Evolutionary conservation across 2,113 vertebrate species (phyloP).

Genomic region (Vicugna pacos): DNA sequence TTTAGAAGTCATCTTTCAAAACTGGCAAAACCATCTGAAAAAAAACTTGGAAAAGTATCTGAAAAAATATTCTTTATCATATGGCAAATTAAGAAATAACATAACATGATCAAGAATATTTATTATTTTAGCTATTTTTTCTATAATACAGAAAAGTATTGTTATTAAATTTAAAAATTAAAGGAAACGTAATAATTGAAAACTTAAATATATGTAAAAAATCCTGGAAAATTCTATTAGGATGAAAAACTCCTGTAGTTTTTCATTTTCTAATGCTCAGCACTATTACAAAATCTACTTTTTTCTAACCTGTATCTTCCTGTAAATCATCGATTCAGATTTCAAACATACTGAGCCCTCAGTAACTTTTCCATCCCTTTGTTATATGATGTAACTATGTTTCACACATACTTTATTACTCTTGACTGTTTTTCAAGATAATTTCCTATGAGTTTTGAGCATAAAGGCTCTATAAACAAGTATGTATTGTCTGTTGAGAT

Average conservation of each 20-base stretch:
- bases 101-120: background rate
- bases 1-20: conserved; percentile 35
- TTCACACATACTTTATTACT: background rate
- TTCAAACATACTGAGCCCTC: background rate
- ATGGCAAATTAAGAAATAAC: background rate
- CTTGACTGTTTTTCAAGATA: background rate
- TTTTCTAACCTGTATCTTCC: background rate
- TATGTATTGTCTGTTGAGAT: background rate
- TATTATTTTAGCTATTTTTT: background rate
- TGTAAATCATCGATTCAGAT: background rate
- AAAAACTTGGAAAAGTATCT: background rate
- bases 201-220: background rate
- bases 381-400: background rate
- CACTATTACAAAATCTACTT: background rate
- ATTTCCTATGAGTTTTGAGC: background rate
- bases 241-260: background rate
- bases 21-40: background rate
- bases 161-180: background rate
- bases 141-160: background rate
- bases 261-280: background rate
- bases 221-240: background rate
- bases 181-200: background rate
- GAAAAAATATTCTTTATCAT: background rate
- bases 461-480: background rate
- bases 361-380: background rate